These are phyloP conservation scores for Chloebia gouldiae DNA, from an alignment of 2,113 vertebrate species.

Conservation along the genomic window DNA sequence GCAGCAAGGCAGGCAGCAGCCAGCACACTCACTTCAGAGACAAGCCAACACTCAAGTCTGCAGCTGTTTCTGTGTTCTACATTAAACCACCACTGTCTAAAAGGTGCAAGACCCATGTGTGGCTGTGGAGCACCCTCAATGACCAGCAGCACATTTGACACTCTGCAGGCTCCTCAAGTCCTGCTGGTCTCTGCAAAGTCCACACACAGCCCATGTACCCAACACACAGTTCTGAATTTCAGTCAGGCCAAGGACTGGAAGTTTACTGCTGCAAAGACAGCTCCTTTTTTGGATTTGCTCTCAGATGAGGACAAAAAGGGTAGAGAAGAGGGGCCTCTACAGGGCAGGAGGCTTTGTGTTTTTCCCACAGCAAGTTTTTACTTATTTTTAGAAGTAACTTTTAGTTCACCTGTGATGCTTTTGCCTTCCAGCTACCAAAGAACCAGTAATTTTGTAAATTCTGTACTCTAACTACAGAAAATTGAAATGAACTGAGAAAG, in stretches of 20 bases:
- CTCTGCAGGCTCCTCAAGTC: not conserved
- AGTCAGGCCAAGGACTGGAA: not conserved
- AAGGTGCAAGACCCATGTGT: not conserved
- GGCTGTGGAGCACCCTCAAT: not conserved
- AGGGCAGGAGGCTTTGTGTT: not conserved
- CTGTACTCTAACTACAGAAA: not conserved
- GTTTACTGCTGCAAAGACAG: constrained; percentile 37
- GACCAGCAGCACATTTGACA: not conserved
- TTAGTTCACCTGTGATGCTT: not conserved
- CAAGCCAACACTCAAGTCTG: not conserved
- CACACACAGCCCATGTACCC: not conserved
- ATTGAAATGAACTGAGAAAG: not conserved
- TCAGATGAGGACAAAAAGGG: constrained; percentile 9
- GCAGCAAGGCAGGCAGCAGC: not conserved
- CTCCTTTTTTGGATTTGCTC: constrained; percentile 62
- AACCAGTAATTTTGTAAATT: not conserved
- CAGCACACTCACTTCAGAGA: not conserved
- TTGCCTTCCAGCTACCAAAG: not conserved
- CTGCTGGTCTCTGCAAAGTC: not conserved
- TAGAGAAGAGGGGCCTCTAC: constrained; percentile 20
- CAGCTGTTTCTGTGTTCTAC: not conserved
- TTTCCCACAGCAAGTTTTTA: not conserved
- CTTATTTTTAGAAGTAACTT: not conserved
- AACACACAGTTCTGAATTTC: not conserved
- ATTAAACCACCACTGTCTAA: not conserved